Percentiles rank a stretch among this genome's conserved stretches.
These are phyloP conservation scores for Anableps anableps DNA, from an alignment of 2,797 vertebrate genomes.

Conservation along the genomic window DNA sequence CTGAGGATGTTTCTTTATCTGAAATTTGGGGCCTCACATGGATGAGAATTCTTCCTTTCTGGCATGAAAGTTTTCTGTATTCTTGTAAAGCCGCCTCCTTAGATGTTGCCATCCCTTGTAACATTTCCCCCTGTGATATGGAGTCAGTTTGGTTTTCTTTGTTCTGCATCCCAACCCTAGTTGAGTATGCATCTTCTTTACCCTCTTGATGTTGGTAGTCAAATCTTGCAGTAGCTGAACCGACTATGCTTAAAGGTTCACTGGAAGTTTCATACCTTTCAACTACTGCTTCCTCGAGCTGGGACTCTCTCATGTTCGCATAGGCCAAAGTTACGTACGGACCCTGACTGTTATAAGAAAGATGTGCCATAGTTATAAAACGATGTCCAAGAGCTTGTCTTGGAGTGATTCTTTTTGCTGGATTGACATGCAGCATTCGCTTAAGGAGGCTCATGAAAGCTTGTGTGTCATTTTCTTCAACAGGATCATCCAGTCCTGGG, in stretches of 20 bases:
- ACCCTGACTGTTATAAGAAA: background rate
- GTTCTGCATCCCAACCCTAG: background rate
- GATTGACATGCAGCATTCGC: conserved; percentile 10
- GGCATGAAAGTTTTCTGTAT: background rate
- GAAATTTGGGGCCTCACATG: background rate
- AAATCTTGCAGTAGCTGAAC: background rate
- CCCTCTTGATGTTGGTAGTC: background rate
- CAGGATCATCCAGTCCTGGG: background rate
- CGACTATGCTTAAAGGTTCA: background rate
- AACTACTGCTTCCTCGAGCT: background rate
- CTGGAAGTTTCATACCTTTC: background rate
- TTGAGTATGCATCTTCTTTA: background rate
- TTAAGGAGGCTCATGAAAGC: conserved; percentile 23
- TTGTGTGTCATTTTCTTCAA: background rate
- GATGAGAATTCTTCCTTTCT: background rate
- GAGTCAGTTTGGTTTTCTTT: background rate
- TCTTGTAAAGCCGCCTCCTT: background rate
- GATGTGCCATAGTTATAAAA: background rate
- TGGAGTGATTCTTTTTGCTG: background rate
- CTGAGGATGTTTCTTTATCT: background rate
- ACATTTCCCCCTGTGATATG: background rate
- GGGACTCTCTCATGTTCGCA: background rate
- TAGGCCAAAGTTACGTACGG: background rate
- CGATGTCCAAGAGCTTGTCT: background rate
- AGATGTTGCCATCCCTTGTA: background rate